Percentiles rank a stretch among this genome's conserved stretches.
phyloP scores from a whole-genome alignment of 2,797 vertebrate species.

The Sphaeramia orbicularis region DNA sequence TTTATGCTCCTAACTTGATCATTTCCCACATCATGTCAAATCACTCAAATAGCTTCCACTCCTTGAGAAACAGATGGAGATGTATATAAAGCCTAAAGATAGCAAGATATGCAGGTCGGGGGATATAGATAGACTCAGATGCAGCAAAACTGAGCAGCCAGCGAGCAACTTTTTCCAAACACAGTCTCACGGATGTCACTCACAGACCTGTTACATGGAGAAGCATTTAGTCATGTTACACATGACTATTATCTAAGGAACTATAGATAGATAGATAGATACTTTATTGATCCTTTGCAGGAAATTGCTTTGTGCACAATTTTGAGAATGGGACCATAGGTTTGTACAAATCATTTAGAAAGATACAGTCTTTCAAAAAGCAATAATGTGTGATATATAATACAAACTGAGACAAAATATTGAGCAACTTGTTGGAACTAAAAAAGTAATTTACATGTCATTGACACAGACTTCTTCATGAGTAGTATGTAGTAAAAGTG shows the following conservation, averaged over 20 bases:
- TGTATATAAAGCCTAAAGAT: slow-evolving; percentile 72
- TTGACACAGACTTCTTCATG: too few relatives aligned
- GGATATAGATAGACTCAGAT: slow-evolving; percentile 72
- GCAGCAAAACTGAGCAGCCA: slow-evolving; percentile 41
- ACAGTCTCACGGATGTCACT: slow-evolving; percentile 32
- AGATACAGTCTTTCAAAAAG: too few relatives aligned
- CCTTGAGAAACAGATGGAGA: slow-evolving; percentile 70
- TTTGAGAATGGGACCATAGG: too few relatives aligned
- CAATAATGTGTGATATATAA: too few relatives aligned
- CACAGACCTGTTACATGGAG: slow-evolving; percentile 1
- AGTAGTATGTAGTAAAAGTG: too few relatives aligned
- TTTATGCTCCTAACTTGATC: slow-evolving; percentile 6
- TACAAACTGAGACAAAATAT: too few relatives aligned
- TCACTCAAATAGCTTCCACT: slow-evolving; percentile 71
- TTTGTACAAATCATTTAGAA: too few relatives aligned
- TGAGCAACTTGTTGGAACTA: too few relatives aligned
- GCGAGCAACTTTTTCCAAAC: slow-evolving; percentile 71
- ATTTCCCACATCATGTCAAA: slow-evolving; percentile 62
- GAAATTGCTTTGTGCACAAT: too few relatives aligned
- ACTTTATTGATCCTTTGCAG: too few relatives aligned
- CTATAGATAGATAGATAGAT: too few relatives aligned
- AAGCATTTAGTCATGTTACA: neutral
- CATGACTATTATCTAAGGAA: neutral
- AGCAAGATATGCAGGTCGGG: slow-evolving; percentile 73
- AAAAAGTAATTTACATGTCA: too few relatives aligned